Percentiles rank a stretch among this genome's conserved stretches.
phyloP scores from a whole-genome alignment of 2,888 invertebrate genomes.

The Tetranychus piercei region DNA sequence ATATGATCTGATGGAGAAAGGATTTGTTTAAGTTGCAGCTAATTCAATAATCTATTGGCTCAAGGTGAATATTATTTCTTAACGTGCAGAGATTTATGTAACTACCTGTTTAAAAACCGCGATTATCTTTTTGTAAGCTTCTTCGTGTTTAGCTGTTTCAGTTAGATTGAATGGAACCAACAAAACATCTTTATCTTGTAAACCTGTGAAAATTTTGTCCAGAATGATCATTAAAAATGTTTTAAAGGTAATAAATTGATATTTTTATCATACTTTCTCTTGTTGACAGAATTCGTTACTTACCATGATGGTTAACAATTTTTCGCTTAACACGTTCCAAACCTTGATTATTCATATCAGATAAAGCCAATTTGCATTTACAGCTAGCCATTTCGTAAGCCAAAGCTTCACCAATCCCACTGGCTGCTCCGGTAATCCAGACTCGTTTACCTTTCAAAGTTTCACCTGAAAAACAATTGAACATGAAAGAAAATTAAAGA shows the following conservation, averaged over 20 bases:
- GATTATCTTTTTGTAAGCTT: conserved; percentile 1
- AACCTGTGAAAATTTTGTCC: background rate
- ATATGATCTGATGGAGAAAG: no score
- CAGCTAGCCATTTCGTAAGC: conserved; percentile 48
- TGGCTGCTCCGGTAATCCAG: conserved; percentile 67
- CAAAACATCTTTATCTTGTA: background rate
- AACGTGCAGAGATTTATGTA: background rate
- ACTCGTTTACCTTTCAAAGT: conserved; percentile 47
- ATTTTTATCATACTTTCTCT: no score
- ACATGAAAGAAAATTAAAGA: background rate
- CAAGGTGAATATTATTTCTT: no score
- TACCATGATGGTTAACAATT: background rate
- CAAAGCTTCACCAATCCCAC: conserved; percentile 57
- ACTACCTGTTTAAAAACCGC: background rate
- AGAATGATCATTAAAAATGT: no score
- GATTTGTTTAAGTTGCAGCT: no score
- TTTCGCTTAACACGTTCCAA: conserved; percentile 36
- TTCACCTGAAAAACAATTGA: background rate
- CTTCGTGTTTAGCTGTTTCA: background rate
- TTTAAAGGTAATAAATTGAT: no score
- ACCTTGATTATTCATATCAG: conserved; percentile 46
- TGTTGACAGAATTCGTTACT: background rate
- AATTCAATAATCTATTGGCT: no score
- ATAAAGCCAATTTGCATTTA: conserved; percentile 47
- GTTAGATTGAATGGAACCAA: conserved; percentile 7